These are phyloP conservation scores for Acronicta alni DNA, from an alignment of 2,888 invertebrate genomes.

Conservation along the genomic window DNA sequence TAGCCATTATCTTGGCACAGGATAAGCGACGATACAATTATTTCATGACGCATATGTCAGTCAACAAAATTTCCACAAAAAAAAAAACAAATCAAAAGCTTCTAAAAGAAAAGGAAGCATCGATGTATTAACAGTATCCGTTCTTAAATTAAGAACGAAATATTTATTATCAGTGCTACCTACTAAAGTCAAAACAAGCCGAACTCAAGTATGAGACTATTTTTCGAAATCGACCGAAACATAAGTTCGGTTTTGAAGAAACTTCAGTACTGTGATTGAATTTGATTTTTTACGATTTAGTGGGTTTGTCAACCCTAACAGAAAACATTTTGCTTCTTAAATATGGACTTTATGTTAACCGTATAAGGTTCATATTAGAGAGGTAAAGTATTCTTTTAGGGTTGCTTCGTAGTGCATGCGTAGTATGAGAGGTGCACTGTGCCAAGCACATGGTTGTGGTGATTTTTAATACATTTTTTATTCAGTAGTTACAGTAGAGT, in stretches of 20 bases:
- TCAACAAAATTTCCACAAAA: too few species aligned
- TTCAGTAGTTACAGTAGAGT: slow-evolving; percentile 73
- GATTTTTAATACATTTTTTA: slow-evolving; percentile 68
- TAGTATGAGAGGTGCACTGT: slow-evolving; percentile 81
- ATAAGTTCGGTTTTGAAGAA: slow-evolving; percentile 46
- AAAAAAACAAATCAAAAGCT: too few species aligned
- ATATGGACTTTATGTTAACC: slow-evolving; percentile 44
- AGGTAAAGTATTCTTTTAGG: slow-evolving; percentile 47
- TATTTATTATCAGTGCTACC: neutral
- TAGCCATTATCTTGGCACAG: too few species aligned
- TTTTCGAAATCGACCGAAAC: slow-evolving; percentile 47
- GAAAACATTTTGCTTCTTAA: slow-evolving; percentile 30
- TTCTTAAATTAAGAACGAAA: neutral
- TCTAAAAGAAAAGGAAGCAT: neutral
- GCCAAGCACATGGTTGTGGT: slow-evolving; percentile 87
- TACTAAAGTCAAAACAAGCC: slow-evolving; percentile 2
- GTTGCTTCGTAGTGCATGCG: slow-evolving; percentile 82
- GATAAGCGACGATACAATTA: neutral
- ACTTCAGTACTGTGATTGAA: slow-evolving; percentile 33
- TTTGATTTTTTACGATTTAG: slow-evolving; percentile 44
- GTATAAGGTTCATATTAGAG: slow-evolving; percentile 48
- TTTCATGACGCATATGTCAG: neutral
- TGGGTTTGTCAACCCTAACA: slow-evolving; percentile 42
- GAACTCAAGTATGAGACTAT: slow-evolving; percentile 44
- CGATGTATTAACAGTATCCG: neutral